Conservation (phyloP, 1,140 invertebrate genomes). For the Lerema accius region DNA sequence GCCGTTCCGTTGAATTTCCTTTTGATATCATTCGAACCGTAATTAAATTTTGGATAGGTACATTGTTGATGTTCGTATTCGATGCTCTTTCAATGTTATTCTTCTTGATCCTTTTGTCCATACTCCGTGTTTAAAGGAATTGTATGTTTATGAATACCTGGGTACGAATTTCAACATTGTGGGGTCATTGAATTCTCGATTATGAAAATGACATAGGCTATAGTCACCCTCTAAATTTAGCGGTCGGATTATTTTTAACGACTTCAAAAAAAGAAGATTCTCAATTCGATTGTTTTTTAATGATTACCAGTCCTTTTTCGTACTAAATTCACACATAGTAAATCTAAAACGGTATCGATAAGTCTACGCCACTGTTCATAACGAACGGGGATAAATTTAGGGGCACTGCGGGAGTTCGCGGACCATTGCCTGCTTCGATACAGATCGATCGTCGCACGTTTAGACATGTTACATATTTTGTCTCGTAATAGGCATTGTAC, state of each 20-base stretch:
- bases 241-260: too few relatives aligned
- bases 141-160: too few relatives aligned
- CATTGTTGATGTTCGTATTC: not conserved
- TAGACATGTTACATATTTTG: not conserved
- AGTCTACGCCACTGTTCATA: slow-evolving; percentile 18
- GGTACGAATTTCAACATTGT: too few relatives aligned
- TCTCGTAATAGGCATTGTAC: not conserved
- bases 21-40: slow-evolving; percentile 2
- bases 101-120: not conserved
- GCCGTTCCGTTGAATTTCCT: not conserved
- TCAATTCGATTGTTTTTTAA: too few relatives aligned
- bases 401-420: slow-evolving; percentile 11
- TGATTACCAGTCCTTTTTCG: too few relatives aligned
- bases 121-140: too few relatives aligned
- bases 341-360: slow-evolving; percentile 1
- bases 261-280: too few relatives aligned
- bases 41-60: slow-evolving; percentile 3
- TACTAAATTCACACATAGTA: too few relatives aligned
- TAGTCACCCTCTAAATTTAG: too few relatives aligned
- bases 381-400: slow-evolving; percentile 13
- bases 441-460: not conserved
- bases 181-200: too few relatives aligned
- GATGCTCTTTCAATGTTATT: not conserved
- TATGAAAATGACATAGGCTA: too few relatives aligned
- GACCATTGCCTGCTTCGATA: slow-evolving; percentile 4